A percentile compares a stretch with the other conserved stretches of the same genome.
These are phyloP conservation scores for Drosophila subsilvestris DNA, from an alignment of 2,888 invertebrate genomes.

Conservation along the genomic window DNA sequence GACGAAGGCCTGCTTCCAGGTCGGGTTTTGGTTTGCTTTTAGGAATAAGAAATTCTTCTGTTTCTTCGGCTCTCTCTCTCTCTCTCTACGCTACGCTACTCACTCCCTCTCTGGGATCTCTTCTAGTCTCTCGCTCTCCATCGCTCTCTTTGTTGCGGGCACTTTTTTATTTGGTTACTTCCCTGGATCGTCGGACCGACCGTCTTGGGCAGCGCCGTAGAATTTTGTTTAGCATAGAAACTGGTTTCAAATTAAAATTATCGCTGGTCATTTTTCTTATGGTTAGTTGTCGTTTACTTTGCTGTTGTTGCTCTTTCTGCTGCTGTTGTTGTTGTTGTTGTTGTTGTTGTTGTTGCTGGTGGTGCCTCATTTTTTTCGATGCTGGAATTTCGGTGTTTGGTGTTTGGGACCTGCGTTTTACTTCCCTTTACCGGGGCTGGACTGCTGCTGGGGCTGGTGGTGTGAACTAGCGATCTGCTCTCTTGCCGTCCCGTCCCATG, in stretches of 20 bases:
- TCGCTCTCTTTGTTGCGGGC: slow-evolving; percentile 47
- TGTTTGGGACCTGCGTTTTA: slow-evolving; percentile 67
- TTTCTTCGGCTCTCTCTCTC: slow-evolving; percentile 48
- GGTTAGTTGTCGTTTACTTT: slow-evolving; percentile 77
- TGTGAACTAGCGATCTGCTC: slow-evolving; percentile 58
- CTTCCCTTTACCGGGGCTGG: slow-evolving; percentile 47
- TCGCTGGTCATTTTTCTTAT: slow-evolving; percentile 82
- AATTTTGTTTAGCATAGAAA: slow-evolving; percentile 81
- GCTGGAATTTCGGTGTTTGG: slow-evolving; percentile 55
- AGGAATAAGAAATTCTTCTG: slow-evolving; percentile 62
- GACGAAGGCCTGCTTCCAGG: slow-evolving; percentile 12
- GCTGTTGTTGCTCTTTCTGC: slow-evolving; percentile 28
- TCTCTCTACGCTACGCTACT: no score
- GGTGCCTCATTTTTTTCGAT: slow-evolving; percentile 45
- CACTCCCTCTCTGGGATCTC: not conserved
- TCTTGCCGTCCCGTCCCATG: slow-evolving; percentile 17
- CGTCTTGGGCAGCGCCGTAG: slow-evolving; percentile 55
- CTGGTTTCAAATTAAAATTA: slow-evolving; percentile 83
- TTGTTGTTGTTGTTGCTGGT: slow-evolving; percentile 24
- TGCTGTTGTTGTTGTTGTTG: slow-evolving; percentile 22
- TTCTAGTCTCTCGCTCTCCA: slow-evolving; percentile 1
- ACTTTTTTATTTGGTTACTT: slow-evolving; percentile 61
- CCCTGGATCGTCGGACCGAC: slow-evolving; percentile 35
- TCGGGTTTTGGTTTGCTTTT: slow-evolving; percentile 12
- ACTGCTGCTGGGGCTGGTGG: slow-evolving; percentile 38